Percentiles rank a stretch among this genome's conserved stretches.
Conservation (phyloP, 2,113 vertebrate species). For the Nipponia nippon region DNA sequence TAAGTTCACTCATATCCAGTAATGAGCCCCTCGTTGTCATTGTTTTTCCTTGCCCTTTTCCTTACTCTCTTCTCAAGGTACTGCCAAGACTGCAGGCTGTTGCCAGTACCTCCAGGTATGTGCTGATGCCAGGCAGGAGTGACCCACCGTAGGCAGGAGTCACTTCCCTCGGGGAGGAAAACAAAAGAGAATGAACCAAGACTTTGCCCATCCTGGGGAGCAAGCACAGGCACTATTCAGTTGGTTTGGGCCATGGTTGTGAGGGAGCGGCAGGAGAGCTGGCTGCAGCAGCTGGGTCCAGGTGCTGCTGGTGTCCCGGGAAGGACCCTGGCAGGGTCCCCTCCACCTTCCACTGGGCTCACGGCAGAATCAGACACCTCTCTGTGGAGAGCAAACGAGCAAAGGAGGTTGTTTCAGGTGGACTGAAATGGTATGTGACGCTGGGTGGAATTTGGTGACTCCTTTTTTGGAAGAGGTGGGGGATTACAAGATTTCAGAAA, state of each 20-base stretch:
- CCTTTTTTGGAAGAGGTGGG: neutral
- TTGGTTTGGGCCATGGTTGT: neutral
- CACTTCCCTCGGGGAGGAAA: neutral
- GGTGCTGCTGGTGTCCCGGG: rapidly evolving
- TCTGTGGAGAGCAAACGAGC: neutral
- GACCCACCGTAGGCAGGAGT: neutral
- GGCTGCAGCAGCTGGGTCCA: neutral
- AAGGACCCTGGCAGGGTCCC: neutral
- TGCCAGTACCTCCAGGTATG: neutral
- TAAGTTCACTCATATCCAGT: neutral
- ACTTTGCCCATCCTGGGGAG: neutral
- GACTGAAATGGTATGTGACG: neutral
- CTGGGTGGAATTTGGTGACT: neutral
- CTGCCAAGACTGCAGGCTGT: neutral
- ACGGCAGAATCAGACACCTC: neutral
- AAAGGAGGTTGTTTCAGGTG: neutral
- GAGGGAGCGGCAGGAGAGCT: neutral
- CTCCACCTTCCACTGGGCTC: neutral
- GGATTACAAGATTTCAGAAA: neutral
- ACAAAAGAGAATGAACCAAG: neutral
- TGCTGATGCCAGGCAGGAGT: neutral
- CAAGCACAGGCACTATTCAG: neutral
- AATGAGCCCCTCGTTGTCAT: neutral
- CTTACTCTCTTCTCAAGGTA: neutral
- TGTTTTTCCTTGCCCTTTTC: neutral